phyloP scores from a whole-genome alignment of 2,113 vertebrate species.

The Hirundichthys speculiger region DNA sequence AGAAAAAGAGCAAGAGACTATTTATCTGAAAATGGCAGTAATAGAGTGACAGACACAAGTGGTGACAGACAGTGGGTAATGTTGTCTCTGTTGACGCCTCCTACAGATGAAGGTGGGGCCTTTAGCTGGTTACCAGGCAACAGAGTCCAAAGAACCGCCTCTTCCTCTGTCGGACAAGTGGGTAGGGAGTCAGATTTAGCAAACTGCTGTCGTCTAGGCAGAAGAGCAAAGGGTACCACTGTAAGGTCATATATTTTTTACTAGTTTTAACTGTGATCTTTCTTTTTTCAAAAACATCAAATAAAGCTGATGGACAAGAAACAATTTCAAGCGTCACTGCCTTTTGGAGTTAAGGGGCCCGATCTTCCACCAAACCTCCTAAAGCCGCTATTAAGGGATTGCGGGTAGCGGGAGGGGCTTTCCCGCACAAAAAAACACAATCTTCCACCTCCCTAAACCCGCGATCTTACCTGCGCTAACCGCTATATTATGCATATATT shows the following conservation, averaged over 20 bases:
- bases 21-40: slow-evolving; percentile 82
- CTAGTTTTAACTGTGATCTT: background rate
- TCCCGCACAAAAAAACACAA: no score
- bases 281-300: no score
- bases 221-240: slow-evolving; percentile 49
- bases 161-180: slow-evolving; percentile 95
- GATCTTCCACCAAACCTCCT: no score
- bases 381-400: no score
- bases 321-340: no score
- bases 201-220: slow-evolving; percentile 96
- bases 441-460: no score
- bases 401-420: no score
- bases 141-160: slow-evolving; percentile 96
- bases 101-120: slow-evolving; percentile 63
- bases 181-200: slow-evolving; percentile 95
- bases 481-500: no score
- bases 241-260: slow-evolving; percentile 23
- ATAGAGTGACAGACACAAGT: slow-evolving; percentile 81
- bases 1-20: slow-evolving; percentile 79
- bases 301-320: no score
- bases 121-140: slow-evolving; percentile 96
- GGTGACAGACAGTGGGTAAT: slow-evolving; percentile 76
- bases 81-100: slow-evolving; percentile 73
- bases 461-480: no score
- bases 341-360: background rate